A percentile compares a stretch with the other conserved stretches of the same genome.
Evolutionary conservation across 2,113 vertebrate genomes (phyloP).

Genomic region (Zosterops hypoxanthus): DNA sequence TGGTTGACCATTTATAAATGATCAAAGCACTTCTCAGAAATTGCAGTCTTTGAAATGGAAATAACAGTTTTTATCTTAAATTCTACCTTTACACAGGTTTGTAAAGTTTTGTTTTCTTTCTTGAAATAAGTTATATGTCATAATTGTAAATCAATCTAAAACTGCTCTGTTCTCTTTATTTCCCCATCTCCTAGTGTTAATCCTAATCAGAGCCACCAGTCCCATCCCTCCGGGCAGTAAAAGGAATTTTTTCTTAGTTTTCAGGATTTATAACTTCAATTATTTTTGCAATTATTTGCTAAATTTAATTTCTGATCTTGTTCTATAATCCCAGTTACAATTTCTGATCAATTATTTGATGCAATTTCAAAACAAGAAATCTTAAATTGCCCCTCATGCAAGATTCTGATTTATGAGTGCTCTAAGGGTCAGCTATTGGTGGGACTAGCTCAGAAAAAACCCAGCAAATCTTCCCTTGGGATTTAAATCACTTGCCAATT

Average conservation of each 20-base stretch:
- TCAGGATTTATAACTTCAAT: constrained; percentile 73
- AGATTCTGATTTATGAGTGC: background rate
- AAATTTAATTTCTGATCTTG: constrained; percentile 73
- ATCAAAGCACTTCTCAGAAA: constrained; percentile 53
- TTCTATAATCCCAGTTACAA: constrained; percentile 73
- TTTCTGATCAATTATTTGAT: constrained; percentile 80
- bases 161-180: background rate
- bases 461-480: constrained; percentile 13
- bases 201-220: constrained; percentile 60
- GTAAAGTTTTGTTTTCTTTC: background rate
- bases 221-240: constrained; percentile 60
- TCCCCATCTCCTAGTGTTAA: constrained; percentile 44
- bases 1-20: background rate
- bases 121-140: background rate
- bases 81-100: background rate
- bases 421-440: background rate
- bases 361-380: constrained; percentile 71
- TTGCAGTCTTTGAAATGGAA: constrained; percentile 58
- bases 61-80: background rate
- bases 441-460: constrained; percentile 18
- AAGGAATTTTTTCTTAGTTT: constrained; percentile 66
- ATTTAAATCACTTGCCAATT: constrained; percentile 8
- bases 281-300: constrained; percentile 79
- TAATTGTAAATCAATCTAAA: constrained; percentile 32
- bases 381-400: constrained; percentile 20